Evolutionary conservation across 2,113 vertebrate genomes (phyloP).

Genomic region (Callopanchax toddi): DNA sequence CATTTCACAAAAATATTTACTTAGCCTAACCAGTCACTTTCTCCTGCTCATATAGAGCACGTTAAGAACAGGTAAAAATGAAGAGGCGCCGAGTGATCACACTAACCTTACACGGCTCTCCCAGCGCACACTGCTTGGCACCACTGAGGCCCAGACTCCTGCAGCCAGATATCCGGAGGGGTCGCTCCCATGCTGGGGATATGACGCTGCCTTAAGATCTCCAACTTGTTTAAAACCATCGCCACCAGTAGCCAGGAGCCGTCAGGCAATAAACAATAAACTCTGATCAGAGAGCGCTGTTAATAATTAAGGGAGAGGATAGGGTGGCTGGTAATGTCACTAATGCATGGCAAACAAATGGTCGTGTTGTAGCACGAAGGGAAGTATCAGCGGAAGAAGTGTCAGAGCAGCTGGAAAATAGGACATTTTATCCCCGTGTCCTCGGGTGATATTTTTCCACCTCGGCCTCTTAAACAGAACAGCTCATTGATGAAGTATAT

Average conservation of each 20-base stretch:
- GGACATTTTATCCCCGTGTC: conserved; percentile 67
- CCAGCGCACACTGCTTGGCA: neutral
- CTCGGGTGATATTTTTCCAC: conserved; percentile 61
- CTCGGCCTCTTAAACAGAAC: conserved; percentile 27
- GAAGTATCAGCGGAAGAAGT: conserved; percentile 63
- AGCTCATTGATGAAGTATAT: conserved; percentile 2
- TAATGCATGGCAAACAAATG: conserved; percentile 68
- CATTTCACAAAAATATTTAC: conserved; percentile 31
- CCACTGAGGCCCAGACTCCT: conserved; percentile 13
- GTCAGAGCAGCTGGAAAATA: conserved; percentile 64
- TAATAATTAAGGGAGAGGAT: conserved; percentile 82
- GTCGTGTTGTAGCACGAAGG: conserved; percentile 53
- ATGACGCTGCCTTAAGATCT: conserved; percentile 56
- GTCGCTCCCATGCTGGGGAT: conserved; percentile 18
- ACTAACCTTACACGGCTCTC: conserved; percentile 8
- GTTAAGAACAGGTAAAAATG: neutral
- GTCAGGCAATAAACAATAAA: conserved; percentile 79
- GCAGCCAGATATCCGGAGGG: conserved; percentile 25
- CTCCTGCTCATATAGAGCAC: neutral
- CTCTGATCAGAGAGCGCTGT: conserved; percentile 72
- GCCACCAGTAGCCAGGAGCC: conserved; percentile 49
- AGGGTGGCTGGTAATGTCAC: conserved; percentile 76
- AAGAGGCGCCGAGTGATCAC: neutral
- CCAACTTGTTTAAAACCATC: conserved; percentile 60
- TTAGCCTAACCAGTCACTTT: conserved; percentile 22